phyloP scores from a whole-genome alignment of 37 sponge, comb jelly and placozoan genomes.

The Halichondria panicea region DNA sequence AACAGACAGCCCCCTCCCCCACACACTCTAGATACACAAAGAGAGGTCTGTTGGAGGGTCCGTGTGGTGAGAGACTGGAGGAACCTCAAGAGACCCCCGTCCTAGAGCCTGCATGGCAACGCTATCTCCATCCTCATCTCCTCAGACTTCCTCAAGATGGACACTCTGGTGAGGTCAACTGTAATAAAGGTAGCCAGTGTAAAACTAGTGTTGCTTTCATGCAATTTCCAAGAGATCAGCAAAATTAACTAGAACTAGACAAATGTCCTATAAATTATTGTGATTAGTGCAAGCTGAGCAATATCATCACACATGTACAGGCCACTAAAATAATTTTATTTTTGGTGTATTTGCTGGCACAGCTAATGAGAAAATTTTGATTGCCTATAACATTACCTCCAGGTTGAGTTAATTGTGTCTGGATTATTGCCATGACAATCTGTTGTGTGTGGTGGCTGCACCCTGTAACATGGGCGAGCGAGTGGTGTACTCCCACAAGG shows the following conservation, averaged over 20 bases:
- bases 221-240: no score
- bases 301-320: no score
- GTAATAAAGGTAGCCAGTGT: no score
- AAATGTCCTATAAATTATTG: no score
- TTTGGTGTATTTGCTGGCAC: background rate
- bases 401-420: conserved; percentile 76
- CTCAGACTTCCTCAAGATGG: conserved; percentile 92
- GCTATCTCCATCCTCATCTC: conserved; percentile 88
- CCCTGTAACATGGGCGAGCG: conserved; percentile 69
- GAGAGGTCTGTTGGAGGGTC: conserved; percentile 64
- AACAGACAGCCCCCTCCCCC: no score
- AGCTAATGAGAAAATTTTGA: background rate
- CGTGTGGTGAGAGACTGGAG: conserved; percentile 35
- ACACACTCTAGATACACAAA: no score
- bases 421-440: conserved; percentile 71
- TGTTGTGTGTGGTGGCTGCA: conserved; percentile 68
- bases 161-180: conserved; percentile 78
- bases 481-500: conserved; percentile 24
- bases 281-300: background rate
- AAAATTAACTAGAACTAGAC: no score
- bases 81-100: conserved; percentile 45
- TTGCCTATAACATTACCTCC: background rate
- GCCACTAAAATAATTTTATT: no score
- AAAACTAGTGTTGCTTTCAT: no score
- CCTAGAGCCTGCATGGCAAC: conserved; percentile 67